Percentiles rank a stretch among this genome's conserved stretches.
phyloP scores from a whole-genome alignment of 2,113 vertebrate genomes.

The Poeciliopsis turrubarensis region DNA sequence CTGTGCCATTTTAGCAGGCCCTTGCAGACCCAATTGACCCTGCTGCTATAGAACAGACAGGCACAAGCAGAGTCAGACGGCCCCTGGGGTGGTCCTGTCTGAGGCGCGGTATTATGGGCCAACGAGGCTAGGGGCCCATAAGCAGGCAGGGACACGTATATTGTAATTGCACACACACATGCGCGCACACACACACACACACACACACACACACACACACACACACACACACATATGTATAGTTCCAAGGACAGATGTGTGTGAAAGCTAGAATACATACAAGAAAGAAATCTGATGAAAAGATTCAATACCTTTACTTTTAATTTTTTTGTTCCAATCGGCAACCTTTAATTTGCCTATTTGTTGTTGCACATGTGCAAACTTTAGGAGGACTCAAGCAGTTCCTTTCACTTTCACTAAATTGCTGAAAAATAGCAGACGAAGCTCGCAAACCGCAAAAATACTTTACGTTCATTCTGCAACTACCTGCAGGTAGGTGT shows the following conservation, averaged over 20 bases:
- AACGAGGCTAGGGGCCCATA: constrained; percentile 62
- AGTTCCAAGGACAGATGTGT: constrained; percentile 13
- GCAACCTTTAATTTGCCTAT: background rate
- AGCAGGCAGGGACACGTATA: constrained; percentile 55
- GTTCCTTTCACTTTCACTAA: constrained; percentile 3
- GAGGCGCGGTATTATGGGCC: constrained; percentile 64
- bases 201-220: constrained; percentile 12
- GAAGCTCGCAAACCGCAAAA: background rate
- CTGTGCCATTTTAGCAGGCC: constrained; percentile 57
- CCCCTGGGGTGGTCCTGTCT: constrained; percentile 76
- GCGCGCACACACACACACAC: constrained; percentile 17
- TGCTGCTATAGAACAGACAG: constrained; percentile 58
- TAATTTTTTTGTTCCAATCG: background rate
- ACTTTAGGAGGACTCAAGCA: background rate
- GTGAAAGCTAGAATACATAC: background rate
- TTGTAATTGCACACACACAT: constrained; percentile 54
- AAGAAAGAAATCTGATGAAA: background rate
- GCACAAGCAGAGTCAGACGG: constrained; percentile 70
- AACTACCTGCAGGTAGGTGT: constrained; percentile 8
- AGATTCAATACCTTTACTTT: background rate
- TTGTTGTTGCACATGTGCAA: background rate
- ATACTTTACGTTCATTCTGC: constrained; percentile 2
- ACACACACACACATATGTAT: constrained; percentile 5
- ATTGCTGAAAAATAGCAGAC: background rate
- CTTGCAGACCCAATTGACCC: constrained; percentile 73